Base-by-base conservation (phyloP, 2,888 invertebrate species). In the Bombyx huttoni region DNA sequence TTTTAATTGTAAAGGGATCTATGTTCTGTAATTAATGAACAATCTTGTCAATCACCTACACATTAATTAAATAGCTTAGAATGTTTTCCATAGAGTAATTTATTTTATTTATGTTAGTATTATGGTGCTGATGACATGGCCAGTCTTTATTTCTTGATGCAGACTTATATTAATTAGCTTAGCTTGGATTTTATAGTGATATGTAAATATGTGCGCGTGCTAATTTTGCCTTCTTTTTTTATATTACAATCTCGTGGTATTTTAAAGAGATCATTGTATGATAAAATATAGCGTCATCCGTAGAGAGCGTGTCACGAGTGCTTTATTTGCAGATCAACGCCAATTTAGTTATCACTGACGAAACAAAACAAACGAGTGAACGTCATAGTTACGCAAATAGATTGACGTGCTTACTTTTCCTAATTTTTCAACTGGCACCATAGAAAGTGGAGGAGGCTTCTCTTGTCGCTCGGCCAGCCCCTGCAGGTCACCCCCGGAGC, bases 381-480 rank as follows among this genome's bases (percentile, higher is more conserved):
- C 52, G 50, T 52, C 52, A 52, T 35, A n/a, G 47, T 46, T 7
- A 33, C 13, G 63, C 61, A 63, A 64, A 69, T 63, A 40, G 40
- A 40, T 10, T 12, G 40, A 24, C 24, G 40, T 7, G 60, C 71
- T 76, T 75, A 93, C 93, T 90, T 94, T 94, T 57, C 92, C 91
- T 50, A 95, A 86, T 79, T 92, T 94, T 71, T 94, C 94, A 51
- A 94, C 89, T 12, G 95, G 94, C 60, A 93, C 86, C 73, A 94
- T 89, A 52, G 92, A 92, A 34, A 90, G 89, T 55, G 89, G 88
- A 1, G 89, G 88, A 1, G 77, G 64, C 54, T 70, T 68, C 45
- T 83, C 84, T 51, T 62, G 61, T 64, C 89, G 90, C 62, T 92
- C 92, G 51, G 90, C 89, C 51, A 92, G 90, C 52, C 91, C 65